Evolutionary conservation across 2,888 invertebrate species (phyloP).

Genomic region (Synergus umbraculus): DNA sequence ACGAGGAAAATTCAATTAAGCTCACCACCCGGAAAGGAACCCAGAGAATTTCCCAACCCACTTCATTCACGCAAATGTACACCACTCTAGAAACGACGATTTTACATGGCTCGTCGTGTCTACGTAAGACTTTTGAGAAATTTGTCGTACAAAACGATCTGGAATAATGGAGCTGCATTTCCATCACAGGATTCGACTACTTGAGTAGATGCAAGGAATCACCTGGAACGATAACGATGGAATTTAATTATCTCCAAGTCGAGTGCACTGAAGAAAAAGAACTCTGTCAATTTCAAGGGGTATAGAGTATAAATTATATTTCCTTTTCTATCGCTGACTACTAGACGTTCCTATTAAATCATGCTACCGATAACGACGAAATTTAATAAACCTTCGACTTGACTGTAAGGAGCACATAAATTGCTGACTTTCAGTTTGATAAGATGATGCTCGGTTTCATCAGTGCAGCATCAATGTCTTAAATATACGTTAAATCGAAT

Average conservation of each 20-base stretch:
- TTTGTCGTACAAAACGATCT: conserved; percentile 8
- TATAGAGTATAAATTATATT: not conserved
- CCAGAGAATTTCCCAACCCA: conserved; percentile 39
- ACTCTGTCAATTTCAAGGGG: no score
- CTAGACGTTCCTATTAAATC: no score
- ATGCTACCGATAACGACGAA: not conserved
- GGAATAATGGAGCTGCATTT: not conserved
- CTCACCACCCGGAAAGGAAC: conserved; percentile 41
- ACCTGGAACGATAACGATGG: not conserved
- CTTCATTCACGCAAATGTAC: conserved; percentile 24
- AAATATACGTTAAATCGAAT: not conserved
- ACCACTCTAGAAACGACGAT: conserved; percentile 2
- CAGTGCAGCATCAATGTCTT: not conserved
- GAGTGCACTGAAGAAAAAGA: no score
- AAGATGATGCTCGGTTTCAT: not conserved
- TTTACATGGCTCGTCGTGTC: conserved; percentile 20
- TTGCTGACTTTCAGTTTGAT: not conserved
- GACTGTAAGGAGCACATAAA: not conserved
- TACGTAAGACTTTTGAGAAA: conserved; percentile 17
- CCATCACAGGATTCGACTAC: not conserved
- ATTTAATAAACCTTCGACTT: not conserved
- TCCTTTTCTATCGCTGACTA: not conserved
- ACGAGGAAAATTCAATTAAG: conserved; percentile 72
- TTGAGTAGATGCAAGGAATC: not conserved
- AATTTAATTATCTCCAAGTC: not conserved